Percentiles rank a stretch among this genome's conserved stretches.
phyloP scores from a whole-genome alignment of 2,797 vertebrate species.

The Rhinoraja longicauda region DNA sequence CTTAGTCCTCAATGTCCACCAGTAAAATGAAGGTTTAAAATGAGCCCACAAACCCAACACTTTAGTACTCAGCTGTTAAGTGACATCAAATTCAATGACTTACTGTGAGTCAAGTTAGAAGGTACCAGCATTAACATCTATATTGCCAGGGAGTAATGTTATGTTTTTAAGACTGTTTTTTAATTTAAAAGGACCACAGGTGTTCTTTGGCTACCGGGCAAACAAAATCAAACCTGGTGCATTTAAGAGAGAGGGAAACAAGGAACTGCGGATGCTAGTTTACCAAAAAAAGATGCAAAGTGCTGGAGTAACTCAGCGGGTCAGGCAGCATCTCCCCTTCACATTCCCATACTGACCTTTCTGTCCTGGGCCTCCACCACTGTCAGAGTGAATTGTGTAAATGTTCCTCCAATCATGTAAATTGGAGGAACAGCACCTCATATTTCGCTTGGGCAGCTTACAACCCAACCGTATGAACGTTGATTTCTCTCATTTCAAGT shows the following conservation, averaged over 20 bases:
- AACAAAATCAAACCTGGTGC: conserved; percentile 1
- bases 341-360: too few relatives aligned
- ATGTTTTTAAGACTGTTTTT: conserved; percentile 3
- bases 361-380: too few relatives aligned
- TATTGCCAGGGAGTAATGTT: conserved; percentile 35
- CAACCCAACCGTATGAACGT: too few relatives aligned
- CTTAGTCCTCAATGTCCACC: conserved; percentile 26
- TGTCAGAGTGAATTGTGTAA: too few relatives aligned
- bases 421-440: too few relatives aligned
- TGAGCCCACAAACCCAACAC: conserved; percentile 31
- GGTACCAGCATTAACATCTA: conserved; percentile 37
- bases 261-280: too few relatives aligned
- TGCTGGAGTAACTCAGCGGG: too few relatives aligned
- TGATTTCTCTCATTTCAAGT: too few relatives aligned
- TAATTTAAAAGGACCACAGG: conserved; percentile 1
- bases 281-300: too few relatives aligned
- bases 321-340: too few relatives aligned
- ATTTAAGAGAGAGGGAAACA: not conserved
- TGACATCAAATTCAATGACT: conserved; percentile 38
- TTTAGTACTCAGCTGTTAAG: conserved; percentile 31
- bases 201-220: not conserved
- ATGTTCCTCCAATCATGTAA: too few relatives aligned
- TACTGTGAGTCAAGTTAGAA: conserved; percentile 30
- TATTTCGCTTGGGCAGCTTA: too few relatives aligned
- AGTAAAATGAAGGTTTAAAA: conserved; percentile 38